These are phyloP conservation scores for Sphyrna mokarran DNA, from an alignment of 2,113 vertebrate species.

Conservation along the genomic window DNA sequence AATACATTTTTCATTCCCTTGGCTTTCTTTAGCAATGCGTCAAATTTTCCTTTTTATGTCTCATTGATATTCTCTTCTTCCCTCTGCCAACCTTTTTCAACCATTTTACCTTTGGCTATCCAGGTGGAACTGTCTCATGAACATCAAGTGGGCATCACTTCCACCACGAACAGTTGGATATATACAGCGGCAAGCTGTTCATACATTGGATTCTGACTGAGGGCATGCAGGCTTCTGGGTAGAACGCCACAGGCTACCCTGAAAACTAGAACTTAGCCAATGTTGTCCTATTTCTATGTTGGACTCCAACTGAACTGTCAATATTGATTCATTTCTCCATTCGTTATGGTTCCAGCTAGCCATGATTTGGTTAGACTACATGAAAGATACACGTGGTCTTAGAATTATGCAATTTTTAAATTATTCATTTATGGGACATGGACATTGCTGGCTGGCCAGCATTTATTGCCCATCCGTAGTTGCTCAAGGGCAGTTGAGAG, in stretches of 20 bases:
- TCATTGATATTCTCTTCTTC: neutral
- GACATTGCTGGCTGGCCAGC: too few relatives aligned
- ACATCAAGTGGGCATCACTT: neutral
- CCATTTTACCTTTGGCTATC: neutral
- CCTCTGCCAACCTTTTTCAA: neutral
- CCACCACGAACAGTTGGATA: neutral
- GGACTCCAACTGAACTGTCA: neutral
- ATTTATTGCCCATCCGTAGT: too few relatives aligned
- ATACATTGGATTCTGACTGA: neutral
- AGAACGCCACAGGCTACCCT: neutral
- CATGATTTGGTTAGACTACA: neutral
- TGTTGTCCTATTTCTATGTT: neutral
- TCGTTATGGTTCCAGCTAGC: neutral
- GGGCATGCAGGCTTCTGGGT: neutral
- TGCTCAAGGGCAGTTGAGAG: too few relatives aligned
- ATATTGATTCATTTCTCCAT: neutral
- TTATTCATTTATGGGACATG: too few relatives aligned
- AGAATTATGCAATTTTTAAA: neutral
- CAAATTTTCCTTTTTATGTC: neutral
- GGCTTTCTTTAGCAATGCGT: neutral
- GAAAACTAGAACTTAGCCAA: neutral
- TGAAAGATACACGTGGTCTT: neutral
- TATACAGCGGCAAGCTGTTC: neutral
- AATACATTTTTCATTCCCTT: neutral
- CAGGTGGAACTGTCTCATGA: neutral